Evolutionary conservation across 2,113 vertebrate genomes (phyloP).

Genomic region (Dipodomys stephensi): DNA sequence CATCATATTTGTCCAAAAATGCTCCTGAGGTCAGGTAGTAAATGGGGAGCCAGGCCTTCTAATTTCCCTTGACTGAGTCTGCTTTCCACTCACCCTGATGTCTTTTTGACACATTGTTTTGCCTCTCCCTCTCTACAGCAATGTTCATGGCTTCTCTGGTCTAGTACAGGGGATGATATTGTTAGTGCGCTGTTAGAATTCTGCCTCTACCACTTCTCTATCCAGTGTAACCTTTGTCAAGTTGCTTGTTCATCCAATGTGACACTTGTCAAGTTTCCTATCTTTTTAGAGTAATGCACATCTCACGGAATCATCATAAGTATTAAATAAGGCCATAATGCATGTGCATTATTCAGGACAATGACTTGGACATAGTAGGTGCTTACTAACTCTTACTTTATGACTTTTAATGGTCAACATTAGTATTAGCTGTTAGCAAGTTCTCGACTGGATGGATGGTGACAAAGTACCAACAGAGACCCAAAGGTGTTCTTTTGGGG

Average conservation of each 20-base stretch:
- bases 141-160: neutral
- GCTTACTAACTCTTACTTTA: neutral
- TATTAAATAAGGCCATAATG: neutral
- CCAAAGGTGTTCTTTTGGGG: neutral
- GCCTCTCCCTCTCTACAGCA: neutral
- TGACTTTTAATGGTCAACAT: neutral
- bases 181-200: neutral
- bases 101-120: conserved; percentile 19
- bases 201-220: neutral
- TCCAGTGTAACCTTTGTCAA: neutral
- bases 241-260: neutral
- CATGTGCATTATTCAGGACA: neutral
- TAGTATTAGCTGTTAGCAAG: neutral
- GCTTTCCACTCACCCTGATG: neutral
- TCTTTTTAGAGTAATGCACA: neutral
- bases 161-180: neutral
- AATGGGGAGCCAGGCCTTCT: neutral
- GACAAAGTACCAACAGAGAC: conserved; percentile 2
- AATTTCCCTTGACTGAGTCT: neutral
- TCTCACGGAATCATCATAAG: neutral
- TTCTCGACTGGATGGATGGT: neutral
- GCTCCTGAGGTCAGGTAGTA: neutral
- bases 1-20: conserved; percentile 3
- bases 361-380: neutral
- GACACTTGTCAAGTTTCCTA: neutral